Percentiles rank a stretch among this genome's conserved stretches.
Evolutionary conservation across 2,113 vertebrate genomes (phyloP).

Genomic region (Ginglymostoma cirratum): DNA sequence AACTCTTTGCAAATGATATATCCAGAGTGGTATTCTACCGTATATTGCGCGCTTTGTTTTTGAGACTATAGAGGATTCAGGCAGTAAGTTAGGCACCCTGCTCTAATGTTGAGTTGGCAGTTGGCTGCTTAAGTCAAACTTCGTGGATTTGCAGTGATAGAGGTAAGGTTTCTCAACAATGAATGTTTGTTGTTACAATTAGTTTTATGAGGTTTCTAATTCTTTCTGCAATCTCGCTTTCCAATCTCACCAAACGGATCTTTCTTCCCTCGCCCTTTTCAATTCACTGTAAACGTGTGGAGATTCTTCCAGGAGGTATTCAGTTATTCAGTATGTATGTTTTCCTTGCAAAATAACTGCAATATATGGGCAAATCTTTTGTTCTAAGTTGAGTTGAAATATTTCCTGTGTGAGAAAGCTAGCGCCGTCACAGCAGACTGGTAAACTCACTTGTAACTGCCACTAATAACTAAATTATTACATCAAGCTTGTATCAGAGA

Average conservation of each 20-base stretch:
- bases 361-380: background rate
- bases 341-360: background rate
- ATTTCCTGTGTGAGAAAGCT: background rate
- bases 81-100: background rate
- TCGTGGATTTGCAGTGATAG: background rate
- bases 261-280: background rate
- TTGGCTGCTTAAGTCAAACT: background rate
- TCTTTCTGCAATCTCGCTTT: background rate
- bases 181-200: background rate
- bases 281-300: background rate
- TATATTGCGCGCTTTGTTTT: background rate
- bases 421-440: background rate
- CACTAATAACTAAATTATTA: no score
- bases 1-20: background rate
- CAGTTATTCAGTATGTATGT: background rate
- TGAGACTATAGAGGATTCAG: background rate
- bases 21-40: no score
- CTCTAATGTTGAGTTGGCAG: slow-evolving; percentile 18
- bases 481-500: no score
- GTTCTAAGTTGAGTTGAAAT: background rate
- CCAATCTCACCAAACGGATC: background rate
- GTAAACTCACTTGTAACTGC: background rate
- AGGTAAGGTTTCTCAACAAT: background rate
- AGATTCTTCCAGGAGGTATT: background rate
- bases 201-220: background rate